A percentile compares a stretch with the other conserved stretches of the same genome.
Evolutionary conservation across 2,888 invertebrate species (phyloP).

Genomic region (Diarsia dahlii): DNA sequence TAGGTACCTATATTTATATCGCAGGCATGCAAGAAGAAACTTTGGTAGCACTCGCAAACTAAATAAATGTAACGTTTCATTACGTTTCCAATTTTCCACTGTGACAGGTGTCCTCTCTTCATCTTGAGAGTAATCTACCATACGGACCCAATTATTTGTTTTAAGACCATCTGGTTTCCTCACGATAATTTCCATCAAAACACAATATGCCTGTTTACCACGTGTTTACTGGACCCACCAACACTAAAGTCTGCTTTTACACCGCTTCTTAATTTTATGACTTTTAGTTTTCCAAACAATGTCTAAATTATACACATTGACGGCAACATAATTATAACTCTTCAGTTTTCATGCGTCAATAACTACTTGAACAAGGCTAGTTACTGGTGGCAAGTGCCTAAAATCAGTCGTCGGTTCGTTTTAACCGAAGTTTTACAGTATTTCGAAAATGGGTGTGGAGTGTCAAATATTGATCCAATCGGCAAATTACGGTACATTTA

Average conservation of each 20-base stretch:
- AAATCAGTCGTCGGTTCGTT: not conserved
- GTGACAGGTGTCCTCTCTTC: not conserved
- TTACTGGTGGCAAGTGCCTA: not conserved
- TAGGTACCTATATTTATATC: too few species aligned
- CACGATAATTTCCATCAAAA: not conserved
- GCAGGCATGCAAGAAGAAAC: not conserved
- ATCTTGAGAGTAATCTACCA: not conserved
- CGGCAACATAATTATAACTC: not conserved
- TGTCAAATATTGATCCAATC: conserved; percentile 66
- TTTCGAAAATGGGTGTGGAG: conserved; percentile 44
- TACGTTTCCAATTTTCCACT: too few species aligned
- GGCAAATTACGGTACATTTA: conserved; percentile 55
- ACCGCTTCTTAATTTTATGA: not conserved
- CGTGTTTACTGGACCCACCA: not conserved
- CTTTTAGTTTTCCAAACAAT: not conserved
- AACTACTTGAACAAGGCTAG: conserved; percentile 8
- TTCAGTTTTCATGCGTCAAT: not conserved
- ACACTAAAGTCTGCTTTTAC: not conserved
- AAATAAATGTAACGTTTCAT: too few species aligned
- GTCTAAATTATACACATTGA: not conserved
- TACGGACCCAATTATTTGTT: not conserved
- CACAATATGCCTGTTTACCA: not conserved
- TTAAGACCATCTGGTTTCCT: not conserved
- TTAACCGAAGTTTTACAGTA: not conserved
- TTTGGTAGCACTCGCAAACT: not conserved